Evolutionary conservation across 2,113 vertebrate genomes (phyloP), one percentile per base, ranked within the genome.

Genomic region (Eurypyga helias): DNA sequence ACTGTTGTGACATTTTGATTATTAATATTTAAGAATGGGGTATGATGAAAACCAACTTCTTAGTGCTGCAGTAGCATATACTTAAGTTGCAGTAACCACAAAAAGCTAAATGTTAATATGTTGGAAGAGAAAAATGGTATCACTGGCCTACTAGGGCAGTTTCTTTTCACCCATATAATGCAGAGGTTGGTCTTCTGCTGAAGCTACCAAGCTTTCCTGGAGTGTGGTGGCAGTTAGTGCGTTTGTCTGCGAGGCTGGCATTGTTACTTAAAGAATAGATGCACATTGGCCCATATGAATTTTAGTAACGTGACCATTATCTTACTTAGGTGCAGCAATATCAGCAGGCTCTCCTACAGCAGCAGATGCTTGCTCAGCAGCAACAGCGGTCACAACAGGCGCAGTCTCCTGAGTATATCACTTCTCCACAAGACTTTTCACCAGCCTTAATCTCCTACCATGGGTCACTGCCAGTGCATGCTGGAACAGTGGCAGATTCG

Each of bases 341-440:
- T 96, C 99, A 99, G 94, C 99, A 99, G 96, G 98, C 98, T 85
- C 98, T 99, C 96, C 93, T 98, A 61, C 99, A 99, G 82, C 99
- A 99, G 34, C 99, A 98, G 21, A 73, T 97, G 94, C 83, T 98
- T 18, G 93, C 90, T 51, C 98, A 98, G 79, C 98, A 96, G 84
- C 94, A 98, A 8, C 98, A 97, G 96, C 96, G 83, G 25, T 90
- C 89, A 0, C 97, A 92, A 17, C 98, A 96, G 11, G 96, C 91
- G 4, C 96, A 89, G 6, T 98, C 98, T 17, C 98, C 98, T 26
- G 98, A 99, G n/a, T 99, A 98, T 73, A 97, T 99, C 93, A 92
- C 98, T 73, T 99, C 99, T 89, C 99, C 99, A 23, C 98, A 98
- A 94, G 99, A 99, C 75, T 99, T 99, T 94, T 98, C 99, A 95